Conservation (phyloP, 1,140 invertebrate genomes). For the Arion vulgaris region DNA sequence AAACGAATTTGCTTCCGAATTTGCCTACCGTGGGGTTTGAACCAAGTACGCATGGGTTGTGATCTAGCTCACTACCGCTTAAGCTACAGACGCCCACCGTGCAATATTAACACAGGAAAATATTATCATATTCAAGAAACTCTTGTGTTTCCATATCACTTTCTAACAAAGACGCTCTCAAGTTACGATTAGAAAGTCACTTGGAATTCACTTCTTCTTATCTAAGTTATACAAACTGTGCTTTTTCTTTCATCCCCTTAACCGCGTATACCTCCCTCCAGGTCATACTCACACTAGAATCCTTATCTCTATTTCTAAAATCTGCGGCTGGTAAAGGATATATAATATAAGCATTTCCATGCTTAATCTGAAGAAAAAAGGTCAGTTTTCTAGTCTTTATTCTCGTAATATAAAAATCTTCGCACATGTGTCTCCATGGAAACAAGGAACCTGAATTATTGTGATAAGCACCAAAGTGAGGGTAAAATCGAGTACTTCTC, state of each 20-base stretch:
- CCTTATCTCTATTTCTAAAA: not conserved
- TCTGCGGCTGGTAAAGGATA: not conserved
- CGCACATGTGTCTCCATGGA: not conserved
- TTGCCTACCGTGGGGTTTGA: too few species aligned
- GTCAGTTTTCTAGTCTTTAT: not conserved
- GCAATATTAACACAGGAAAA: too few species aligned
- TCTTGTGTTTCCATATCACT: too few species aligned
- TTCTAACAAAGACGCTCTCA: too few species aligned
- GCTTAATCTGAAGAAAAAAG: not conserved
- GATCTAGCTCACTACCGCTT: too few species aligned
- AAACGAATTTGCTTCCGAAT: too few species aligned
- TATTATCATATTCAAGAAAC: too few species aligned
- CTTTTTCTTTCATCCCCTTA: not conserved
- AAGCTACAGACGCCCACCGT: too few species aligned
- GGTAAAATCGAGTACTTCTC: not conserved
- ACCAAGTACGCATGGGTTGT: too few species aligned
- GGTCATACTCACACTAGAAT: not conserved
- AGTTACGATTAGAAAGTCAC: not conserved
- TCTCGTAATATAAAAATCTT: not conserved
- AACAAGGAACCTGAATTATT: slow-evolving; percentile 16
- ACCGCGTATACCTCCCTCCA: not conserved
- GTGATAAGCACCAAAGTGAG: slow-evolving; percentile 1
- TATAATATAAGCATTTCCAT: not conserved
- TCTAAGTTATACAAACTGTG: not conserved
- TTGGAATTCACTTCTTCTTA: not conserved